phyloP scores from a whole-genome alignment of 2,888 invertebrate genomes.

The Drosophila glabriapex region DNA sequence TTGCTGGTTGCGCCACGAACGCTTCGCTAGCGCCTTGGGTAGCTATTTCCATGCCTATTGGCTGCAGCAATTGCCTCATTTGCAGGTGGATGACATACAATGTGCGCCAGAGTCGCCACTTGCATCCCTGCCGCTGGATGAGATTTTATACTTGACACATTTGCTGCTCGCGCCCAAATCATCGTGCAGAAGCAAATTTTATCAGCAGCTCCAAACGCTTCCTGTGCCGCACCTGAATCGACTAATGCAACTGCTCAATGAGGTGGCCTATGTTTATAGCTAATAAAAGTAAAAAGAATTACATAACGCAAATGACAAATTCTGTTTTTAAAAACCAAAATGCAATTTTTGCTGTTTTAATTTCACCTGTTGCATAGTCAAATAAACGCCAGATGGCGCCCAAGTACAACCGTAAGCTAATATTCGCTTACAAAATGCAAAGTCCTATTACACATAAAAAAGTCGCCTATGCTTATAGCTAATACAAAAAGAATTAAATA shows the following conservation, averaged over 20 bases:
- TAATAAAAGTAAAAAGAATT: slow-evolving; percentile 23
- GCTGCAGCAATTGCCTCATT: slow-evolving; percentile 45
- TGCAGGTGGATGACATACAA: slow-evolving; percentile 59
- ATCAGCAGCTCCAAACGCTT: slow-evolving; percentile 31
- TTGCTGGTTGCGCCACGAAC: slow-evolving; percentile 46
- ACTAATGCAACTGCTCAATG: slow-evolving; percentile 61
- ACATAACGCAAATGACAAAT: not conserved
- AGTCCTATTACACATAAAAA: slow-evolving; percentile 32
- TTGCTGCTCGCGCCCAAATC: slow-evolving; percentile 54
- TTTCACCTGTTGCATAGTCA: not conserved
- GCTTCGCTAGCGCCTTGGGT: slow-evolving; percentile 43
- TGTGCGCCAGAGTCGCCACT: slow-evolving; percentile 5
- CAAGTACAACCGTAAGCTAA: not conserved
- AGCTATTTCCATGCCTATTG: slow-evolving; percentile 57
- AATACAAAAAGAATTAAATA: not conserved
- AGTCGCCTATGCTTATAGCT: slow-evolving; percentile 63
- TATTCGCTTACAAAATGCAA: not conserved
- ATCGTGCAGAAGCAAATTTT: slow-evolving; percentile 58
- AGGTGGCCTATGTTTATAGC: slow-evolving; percentile 68
- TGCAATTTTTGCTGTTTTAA: not conserved
- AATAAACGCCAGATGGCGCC: not conserved
- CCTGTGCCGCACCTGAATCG: slow-evolving; percentile 8
- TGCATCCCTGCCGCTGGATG: slow-evolving; percentile 42
- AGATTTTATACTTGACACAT: slow-evolving; percentile 56
- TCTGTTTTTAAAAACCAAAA: not conserved